phyloP scores from a whole-genome alignment of 2,113 vertebrate genomes.

The Mastomys coucha region DNA sequence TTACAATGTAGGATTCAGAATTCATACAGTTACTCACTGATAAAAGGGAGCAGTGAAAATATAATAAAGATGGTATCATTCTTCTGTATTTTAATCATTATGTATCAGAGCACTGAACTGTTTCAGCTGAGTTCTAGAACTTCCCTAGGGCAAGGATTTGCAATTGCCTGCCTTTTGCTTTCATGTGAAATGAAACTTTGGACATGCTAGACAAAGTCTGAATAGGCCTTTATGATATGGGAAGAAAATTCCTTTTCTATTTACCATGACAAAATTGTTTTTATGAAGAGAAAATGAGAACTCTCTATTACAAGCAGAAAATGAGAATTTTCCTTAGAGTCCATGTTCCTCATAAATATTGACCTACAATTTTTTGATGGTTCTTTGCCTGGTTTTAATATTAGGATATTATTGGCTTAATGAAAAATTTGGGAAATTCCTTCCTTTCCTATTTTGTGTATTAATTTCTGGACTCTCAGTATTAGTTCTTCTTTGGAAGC shows the following conservation, averaged over 20 bases:
- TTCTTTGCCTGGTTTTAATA: background rate
- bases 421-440: background rate
- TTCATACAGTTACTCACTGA: background rate
- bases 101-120: background rate
- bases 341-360: no score
- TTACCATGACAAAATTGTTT: slow-evolving; percentile 53
- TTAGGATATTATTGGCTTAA: background rate
- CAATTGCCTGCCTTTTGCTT: slow-evolving; percentile 60
- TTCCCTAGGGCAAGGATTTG: slow-evolving; percentile 69
- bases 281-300: slow-evolving; percentile 35
- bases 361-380: background rate
- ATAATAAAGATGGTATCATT: background rate
- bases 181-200: slow-evolving; percentile 28
- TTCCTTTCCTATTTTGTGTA: background rate
- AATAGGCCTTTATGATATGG: background rate
- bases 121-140: slow-evolving; percentile 56
- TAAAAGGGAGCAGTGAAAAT: background rate
- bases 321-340: background rate
- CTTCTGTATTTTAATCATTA: slow-evolving; percentile 41
- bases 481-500: background rate
- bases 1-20: background rate
- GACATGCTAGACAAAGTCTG: slow-evolving; percentile 50
- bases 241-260: slow-evolving; percentile 54
- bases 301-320: slow-evolving; percentile 27
- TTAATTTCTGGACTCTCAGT: background rate